These are phyloP conservation scores for Molanna angustata DNA, from an alignment of 2,888 invertebrate species.

Conservation along the genomic window DNA sequence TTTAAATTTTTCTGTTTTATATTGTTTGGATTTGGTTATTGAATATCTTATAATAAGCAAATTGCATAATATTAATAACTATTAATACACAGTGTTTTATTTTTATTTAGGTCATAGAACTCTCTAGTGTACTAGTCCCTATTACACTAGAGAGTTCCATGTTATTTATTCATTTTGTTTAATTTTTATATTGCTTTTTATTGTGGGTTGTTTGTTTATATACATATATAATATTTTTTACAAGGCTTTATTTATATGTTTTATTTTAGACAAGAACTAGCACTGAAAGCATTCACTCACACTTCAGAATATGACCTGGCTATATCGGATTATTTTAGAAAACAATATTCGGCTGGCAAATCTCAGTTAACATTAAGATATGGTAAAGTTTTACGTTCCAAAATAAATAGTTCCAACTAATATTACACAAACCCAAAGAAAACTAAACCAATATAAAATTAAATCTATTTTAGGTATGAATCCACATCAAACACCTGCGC, in stretches of 20 bases:
- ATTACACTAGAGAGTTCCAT: not conserved
- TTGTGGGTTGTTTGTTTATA: not conserved
- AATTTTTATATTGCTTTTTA: not conserved
- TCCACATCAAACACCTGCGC: constrained; percentile 96
- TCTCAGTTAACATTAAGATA: constrained; percentile 87
- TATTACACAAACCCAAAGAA: not conserved
- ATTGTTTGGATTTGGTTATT: too few species aligned
- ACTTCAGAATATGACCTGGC: constrained; percentile 93
- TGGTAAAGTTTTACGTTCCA: constrained; percentile 49
- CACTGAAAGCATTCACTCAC: constrained; percentile 93
- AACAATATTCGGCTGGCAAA: constrained; percentile 74
- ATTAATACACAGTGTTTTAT: too few species aligned
- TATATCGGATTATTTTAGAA: constrained; percentile 93
- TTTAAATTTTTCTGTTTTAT: too few species aligned
- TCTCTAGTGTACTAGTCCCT: not conserved
- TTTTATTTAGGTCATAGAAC: not conserved
- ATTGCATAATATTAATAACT: too few species aligned
- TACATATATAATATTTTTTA: constrained; percentile 5
- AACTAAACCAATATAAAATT: not conserved
- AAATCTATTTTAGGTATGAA: constrained; percentile 68
- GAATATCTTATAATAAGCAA: too few species aligned
- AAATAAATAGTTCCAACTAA: not conserved
- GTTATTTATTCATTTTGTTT: not conserved
- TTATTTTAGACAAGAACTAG: constrained; percentile 65
- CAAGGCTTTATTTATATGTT: not conserved